Conservation (phyloP, 2,797 vertebrate genomes). For the Parambassis ranga region DNA sequence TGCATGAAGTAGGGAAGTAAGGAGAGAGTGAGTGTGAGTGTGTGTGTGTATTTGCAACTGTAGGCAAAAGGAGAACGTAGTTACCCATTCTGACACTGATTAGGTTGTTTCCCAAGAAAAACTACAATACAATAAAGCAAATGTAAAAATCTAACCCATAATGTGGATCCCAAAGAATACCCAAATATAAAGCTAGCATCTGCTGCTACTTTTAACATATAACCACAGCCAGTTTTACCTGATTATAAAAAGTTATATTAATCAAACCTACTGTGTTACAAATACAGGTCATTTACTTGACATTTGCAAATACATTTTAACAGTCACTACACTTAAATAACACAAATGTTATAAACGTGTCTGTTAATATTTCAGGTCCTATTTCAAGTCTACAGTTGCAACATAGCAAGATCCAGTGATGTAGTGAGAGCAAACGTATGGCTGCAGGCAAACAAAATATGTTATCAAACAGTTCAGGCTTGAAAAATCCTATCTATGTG, state of each 20-base stretch:
- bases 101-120: not conserved
- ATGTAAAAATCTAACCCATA: not conserved
- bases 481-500: not conserved
- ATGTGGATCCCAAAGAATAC: not conserved
- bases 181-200: not conserved
- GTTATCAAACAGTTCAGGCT: not conserved
- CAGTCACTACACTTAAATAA: too few species aligned
- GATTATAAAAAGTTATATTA: not conserved
- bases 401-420: conserved; percentile 41
- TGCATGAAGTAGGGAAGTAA: conserved; percentile 62
- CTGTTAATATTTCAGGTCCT: too few species aligned
- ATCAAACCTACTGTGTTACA: not conserved
- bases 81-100: conserved; percentile 19
- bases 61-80: conserved; percentile 24
- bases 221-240: too few species aligned
- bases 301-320: too few species aligned
- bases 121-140: not conserved
- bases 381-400: conserved; percentile 35
- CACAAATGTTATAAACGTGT: conserved; percentile 13
- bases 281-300: too few species aligned
- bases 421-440: conserved; percentile 3
- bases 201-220: too few species aligned
- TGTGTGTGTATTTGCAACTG: conserved; percentile 27
- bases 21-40: conserved; percentile 35
- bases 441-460: not conserved